Conservation (phyloP, 2,888 invertebrate species). For the Trichopria drosophilae region DNA sequence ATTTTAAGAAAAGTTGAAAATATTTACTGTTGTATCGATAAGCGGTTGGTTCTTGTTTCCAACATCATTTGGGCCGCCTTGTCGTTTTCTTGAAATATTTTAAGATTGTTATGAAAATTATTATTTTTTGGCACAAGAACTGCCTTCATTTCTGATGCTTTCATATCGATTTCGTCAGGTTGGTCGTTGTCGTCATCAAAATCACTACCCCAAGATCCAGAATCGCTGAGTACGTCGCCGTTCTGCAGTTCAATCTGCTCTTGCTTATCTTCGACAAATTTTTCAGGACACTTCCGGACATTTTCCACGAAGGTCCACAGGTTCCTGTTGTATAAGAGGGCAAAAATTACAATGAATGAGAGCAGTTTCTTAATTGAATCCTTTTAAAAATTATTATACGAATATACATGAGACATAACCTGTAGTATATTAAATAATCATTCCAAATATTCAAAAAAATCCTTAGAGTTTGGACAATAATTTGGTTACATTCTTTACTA, state of each 20-base stretch:
- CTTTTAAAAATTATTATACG: too few species aligned
- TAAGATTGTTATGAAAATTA: slow-evolving; percentile 39
- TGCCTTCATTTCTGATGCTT: slow-evolving; percentile 12
- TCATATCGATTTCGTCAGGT: not conserved
- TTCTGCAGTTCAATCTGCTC: slow-evolving; percentile 18
- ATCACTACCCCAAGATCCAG: slow-evolving; percentile 54
- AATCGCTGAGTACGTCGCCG: slow-evolving; percentile 39
- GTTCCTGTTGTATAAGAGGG: slow-evolving; percentile 39
- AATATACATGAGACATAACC: too few species aligned
- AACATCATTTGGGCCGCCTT: too few species aligned
- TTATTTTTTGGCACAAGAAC: slow-evolving; percentile 23
- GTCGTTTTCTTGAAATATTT: slow-evolving; percentile 40
- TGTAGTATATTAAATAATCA: too few species aligned
- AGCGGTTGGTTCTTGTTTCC: too few species aligned
- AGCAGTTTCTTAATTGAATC: not conserved
- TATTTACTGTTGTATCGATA: too few species aligned
- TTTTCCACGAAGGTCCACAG: slow-evolving; percentile 51
- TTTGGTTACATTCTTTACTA: too few species aligned
- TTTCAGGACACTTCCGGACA: slow-evolving; percentile 46
- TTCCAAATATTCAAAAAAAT: too few species aligned
- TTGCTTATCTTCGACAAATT: slow-evolving; percentile 40
- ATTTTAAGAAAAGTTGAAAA: too few species aligned
- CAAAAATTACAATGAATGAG: too few species aligned
- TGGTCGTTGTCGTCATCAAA: slow-evolving; percentile 51
- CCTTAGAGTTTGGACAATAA: too few species aligned